Evolutionary conservation across 2,797 vertebrate species (phyloP).

Genomic region (Cuculus canorus): DNA sequence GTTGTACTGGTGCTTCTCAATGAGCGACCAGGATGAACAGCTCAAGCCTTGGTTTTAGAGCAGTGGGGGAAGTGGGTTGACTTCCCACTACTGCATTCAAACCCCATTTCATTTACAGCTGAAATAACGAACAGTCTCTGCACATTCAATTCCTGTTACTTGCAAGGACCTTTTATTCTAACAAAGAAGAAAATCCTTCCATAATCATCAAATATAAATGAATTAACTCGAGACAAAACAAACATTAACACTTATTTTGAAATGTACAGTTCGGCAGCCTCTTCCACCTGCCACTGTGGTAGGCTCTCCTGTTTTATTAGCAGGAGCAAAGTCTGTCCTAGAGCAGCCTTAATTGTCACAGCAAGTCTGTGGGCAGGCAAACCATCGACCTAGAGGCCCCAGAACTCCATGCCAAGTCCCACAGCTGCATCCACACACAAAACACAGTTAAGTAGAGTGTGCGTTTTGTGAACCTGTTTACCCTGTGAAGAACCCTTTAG

Average conservation of each 20-base stretch:
- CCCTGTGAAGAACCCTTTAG: background rate
- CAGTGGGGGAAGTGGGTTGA: too few relatives aligned
- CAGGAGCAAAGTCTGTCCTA: background rate
- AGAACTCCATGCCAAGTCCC: background rate
- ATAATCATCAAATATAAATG: background rate
- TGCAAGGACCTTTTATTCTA: background rate
- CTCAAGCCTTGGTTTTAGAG: background rate
- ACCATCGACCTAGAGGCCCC: background rate
- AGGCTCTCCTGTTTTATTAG: background rate
- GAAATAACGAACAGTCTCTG: background rate
- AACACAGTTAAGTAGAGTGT: background rate
- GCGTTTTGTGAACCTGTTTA: background rate
- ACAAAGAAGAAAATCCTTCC: background rate
- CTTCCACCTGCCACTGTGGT: background rate
- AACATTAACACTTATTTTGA: background rate
- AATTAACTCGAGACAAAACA: background rate
- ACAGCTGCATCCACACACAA: background rate
- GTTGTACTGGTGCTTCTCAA: background rate
- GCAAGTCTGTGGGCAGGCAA: background rate
- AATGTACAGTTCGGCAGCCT: background rate
- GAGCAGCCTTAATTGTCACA: background rate
- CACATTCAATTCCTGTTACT: background rate
- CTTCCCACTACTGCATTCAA: too few relatives aligned
- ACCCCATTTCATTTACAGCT: background rate
- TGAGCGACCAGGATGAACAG: background rate